phyloP scores from a whole-genome alignment of 2,888 invertebrate species.

The Steromphala cineraria region DNA sequence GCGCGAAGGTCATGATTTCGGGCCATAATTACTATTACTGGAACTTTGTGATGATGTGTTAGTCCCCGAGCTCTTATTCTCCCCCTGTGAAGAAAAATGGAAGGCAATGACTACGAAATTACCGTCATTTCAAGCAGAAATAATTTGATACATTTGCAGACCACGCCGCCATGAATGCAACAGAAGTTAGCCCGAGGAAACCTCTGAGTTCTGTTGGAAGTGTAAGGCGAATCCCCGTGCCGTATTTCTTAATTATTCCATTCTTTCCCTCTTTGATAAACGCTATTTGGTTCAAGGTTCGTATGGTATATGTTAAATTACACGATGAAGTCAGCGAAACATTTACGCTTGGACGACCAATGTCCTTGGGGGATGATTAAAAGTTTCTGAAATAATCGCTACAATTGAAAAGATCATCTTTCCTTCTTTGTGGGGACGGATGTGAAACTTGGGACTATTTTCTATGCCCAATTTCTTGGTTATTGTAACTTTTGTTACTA shows the following conservation, averaged over 20 bases:
- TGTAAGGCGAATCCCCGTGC: background rate
- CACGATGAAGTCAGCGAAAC: background rate
- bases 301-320: slow-evolving; percentile 23
- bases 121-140: slow-evolving; percentile 36
- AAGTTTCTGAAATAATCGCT: background rate
- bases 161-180: background rate
- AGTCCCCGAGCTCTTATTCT: background rate
- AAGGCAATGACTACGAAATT: slow-evolving; percentile 29
- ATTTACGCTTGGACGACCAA: slow-evolving; percentile 1
- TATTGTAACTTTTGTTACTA: background rate
- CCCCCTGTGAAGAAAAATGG: slow-evolving; percentile 19
- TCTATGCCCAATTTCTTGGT: slow-evolving; percentile 1
- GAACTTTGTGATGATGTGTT: slow-evolving; percentile 3
- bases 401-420: slow-evolving; percentile 15
- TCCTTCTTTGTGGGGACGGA: background rate
- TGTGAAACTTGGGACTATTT: background rate
- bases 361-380: slow-evolving; percentile 15
- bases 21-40: slow-evolving; percentile 13
- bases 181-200: background rate
- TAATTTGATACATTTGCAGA: slow-evolving; percentile 37
- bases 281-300: background rate
- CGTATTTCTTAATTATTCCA: slow-evolving; percentile 17
- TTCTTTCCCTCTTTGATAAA: background rate
- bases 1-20: slow-evolving; percentile 24
- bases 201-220: background rate